Base-by-base conservation (phyloP, 1,140 invertebrate genomes). In the Macrocentrus cingulum region DNA sequence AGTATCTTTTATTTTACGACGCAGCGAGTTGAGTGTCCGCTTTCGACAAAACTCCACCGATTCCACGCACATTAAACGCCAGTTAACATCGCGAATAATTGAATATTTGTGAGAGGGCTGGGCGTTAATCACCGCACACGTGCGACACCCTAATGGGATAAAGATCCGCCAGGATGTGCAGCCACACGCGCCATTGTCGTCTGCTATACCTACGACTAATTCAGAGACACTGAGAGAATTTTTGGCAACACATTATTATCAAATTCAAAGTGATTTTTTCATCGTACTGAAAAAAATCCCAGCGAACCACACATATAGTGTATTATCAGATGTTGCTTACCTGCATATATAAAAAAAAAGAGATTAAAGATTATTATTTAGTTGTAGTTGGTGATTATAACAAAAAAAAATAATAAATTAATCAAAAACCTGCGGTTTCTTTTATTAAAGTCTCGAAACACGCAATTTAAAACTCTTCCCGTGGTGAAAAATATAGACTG, bases 91-190 rank as follows among this genome's bases (percentile, higher is more conserved):
- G 32, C n/a, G 34, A 39, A 11, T 1, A 49, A 49, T 49, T 39
- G 39, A 42, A 54, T 42, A 29, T 42, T 39, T 41, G 51, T 25
- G 20, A 25, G 39, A 13, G 22, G 22, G 34, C 20, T 2, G 18
- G 15, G 44, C 15, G 13, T 54, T 54, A 54, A 54, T 54, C 51
- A 44, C 51, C 44, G 51, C 32, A 41, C 39, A 54, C 37, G 32
- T 54, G 51, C 37, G 37, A 39, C 22, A 29, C 11, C 39, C 39
- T 54, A 41, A 54, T 54, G 51, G 51, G 51, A 54, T 54, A 54
- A 54, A 37, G 4, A 34, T 41, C 11, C 45, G 32, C 18, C 29
- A 29, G n/a, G n/a, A 16, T 18, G 49, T 19, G 8, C 32, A 11
- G 19, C 37, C n/a, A 19, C 5, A 11, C 4, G 25, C 34, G 9